Conservation (phyloP, 2,888 invertebrate species). For the Hanleya hanleyi region DNA sequence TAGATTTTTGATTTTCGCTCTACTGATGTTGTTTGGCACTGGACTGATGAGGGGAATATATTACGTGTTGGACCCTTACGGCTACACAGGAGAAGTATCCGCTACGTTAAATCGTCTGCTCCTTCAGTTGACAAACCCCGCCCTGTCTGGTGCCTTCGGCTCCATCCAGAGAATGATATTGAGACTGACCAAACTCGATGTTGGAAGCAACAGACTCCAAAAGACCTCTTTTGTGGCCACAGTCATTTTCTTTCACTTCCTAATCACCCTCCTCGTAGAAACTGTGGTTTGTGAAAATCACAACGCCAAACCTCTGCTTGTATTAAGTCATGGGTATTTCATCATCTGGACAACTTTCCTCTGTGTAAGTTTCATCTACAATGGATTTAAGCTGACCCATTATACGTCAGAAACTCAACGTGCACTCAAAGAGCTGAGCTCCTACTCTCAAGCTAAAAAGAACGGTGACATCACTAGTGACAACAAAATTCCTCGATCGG, state of each 20-base stretch:
- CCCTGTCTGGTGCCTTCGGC: constrained; percentile 77
- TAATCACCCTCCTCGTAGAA: constrained; percentile 74
- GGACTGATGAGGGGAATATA: constrained; percentile 76
- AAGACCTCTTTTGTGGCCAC: constrained; percentile 66
- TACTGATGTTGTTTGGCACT: constrained; percentile 77
- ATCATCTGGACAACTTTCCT: constrained; percentile 77
- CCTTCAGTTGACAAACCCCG: constrained; percentile 78
- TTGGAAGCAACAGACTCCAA: constrained; percentile 76
- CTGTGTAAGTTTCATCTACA: constrained; percentile 77
- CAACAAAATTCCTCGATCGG: constrained; percentile 20
- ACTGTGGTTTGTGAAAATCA: constrained; percentile 73
- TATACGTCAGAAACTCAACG: constrained; percentile 41
- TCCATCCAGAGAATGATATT: constrained; percentile 78
- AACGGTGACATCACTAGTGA: constrained; percentile 10
- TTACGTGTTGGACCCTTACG: constrained; percentile 78
- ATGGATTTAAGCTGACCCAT: constrained; percentile 76
- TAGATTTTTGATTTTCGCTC: constrained; percentile 77
- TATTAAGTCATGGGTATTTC: constrained; percentile 76
- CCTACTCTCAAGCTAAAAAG: constrained; percentile 53
- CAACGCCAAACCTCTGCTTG: constrained; percentile 56
- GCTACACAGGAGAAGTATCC: constrained; percentile 76
- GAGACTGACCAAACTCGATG: constrained; percentile 77
- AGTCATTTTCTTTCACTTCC: constrained; percentile 76
- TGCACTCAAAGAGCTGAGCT: constrained; percentile 41
- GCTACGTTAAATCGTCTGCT: constrained; percentile 75